These are phyloP conservation scores for Synergus japonicus DNA, from an alignment of 2,888 invertebrate species.

Conservation along the genomic window DNA sequence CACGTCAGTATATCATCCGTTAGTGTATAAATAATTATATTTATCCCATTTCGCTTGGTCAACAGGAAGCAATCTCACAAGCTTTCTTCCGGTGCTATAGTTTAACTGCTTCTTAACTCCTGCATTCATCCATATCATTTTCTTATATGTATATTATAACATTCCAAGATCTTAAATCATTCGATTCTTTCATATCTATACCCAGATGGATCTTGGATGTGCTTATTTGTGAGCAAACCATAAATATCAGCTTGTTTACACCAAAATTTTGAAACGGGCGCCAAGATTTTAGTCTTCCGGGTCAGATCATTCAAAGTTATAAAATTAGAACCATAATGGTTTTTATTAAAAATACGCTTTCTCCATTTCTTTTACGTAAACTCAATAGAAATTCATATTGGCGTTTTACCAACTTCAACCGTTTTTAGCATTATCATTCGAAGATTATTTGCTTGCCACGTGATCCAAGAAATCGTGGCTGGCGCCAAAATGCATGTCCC, in stretches of 20 bases:
- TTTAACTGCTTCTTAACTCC: background rate
- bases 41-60: background rate
- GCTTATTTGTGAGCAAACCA: background rate
- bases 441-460: background rate
- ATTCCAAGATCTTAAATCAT: background rate
- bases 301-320: background rate
- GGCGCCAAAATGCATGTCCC: slow-evolving; percentile 26
- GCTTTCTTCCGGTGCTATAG: background rate
- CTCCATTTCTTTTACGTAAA: background rate
- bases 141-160: background rate
- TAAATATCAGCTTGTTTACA: slow-evolving; percentile 13
- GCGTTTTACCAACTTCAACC: background rate
- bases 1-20: background rate
- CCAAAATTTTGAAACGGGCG: background rate
- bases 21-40: background rate
- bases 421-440: slow-evolving; percentile 1
- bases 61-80: background rate
- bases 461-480: slow-evolving; percentile 17
- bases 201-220: background rate
- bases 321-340: background rate
- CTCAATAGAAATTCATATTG: background rate
- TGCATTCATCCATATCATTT: background rate
- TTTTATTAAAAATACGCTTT: background rate
- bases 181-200: background rate
- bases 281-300: slow-evolving; percentile 4